Evolutionary conservation across 2,888 invertebrate species (phyloP), one percentile per base, ranked within the genome.

Genomic region (Netelia virgata): DNA sequence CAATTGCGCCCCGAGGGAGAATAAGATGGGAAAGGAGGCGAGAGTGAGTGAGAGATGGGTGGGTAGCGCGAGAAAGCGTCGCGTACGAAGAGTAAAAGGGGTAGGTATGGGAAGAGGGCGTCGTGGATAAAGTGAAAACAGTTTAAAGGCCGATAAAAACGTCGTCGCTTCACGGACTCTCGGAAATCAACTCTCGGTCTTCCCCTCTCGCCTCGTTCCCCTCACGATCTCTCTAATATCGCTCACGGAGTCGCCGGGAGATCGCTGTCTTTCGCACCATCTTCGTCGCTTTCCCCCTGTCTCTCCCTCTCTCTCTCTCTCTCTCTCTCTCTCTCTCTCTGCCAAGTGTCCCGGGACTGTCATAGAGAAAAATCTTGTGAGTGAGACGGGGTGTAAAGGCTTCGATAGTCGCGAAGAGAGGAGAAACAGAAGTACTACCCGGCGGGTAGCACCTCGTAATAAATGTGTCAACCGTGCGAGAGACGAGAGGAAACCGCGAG

Each of bases 141-240:
- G 90, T 91, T 89, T 92, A 90, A 91, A 92, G 88, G 89, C 87
- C 89, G 88, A 88, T 90, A 91, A 91, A 92, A 82, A 89, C 86
- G 89, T 91, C 90, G 83, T 87, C 91, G 87, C 81, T 64, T 82
- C 77, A 41, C 70, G 70, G 86, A 82, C 79, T 81, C 81, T 83
- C 78, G 74, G 83, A 84, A 76, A 87, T 87, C 87, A 86, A 87
- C 84, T 86, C 85, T 82, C 77, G 74, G 72, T 73, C 68, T 76
- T 64, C 16, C 53, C 66, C 76, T 69, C 72, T 57, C 41, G 41
- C 59, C 28, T 28, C 28, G 28, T 28, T 28, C 28, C 28, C 28
- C 28, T 28, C 28, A 28, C 28, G n/a, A 16, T 47, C 68, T 47
- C 68, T 59, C 77, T 77, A 77, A 68, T 77, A 77, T 77, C 77